These are phyloP conservation scores for Hippoglossus hippoglossus DNA, from an alignment of 2,797 vertebrate genomes.

Conservation along the genomic window DNA sequence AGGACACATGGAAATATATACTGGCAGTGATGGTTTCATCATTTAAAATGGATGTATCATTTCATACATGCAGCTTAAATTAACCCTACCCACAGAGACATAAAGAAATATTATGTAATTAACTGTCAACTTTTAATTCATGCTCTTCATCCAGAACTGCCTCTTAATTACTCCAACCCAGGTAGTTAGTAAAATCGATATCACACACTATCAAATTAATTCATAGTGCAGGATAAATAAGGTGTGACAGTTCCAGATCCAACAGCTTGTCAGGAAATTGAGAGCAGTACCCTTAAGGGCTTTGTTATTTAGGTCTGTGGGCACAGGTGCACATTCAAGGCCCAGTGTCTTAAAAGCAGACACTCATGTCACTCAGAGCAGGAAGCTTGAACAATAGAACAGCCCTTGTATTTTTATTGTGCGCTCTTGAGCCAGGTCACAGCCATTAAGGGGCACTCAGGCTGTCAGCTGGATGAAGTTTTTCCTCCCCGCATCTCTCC, in stretches of 20 bases:
- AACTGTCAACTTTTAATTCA: no score
- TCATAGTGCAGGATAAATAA: constrained; percentile 2
- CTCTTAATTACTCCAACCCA: not conserved
- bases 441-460: constrained; percentile 65
- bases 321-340: constrained; percentile 44
- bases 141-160: not conserved
- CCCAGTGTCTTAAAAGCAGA: constrained; percentile 46
- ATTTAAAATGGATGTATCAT: no score
- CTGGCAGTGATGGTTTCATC: no score
- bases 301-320: constrained; percentile 39
- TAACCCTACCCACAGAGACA: no score
- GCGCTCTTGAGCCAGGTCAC: constrained; percentile 51
- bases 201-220: constrained; percentile 4
- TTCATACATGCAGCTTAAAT: no score
- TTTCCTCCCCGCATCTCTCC: constrained; percentile 54
- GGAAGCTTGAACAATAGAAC: constrained; percentile 52
- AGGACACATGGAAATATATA: no score
- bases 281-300: not conserved
- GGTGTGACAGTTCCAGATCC: constrained; percentile 6
- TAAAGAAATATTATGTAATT: no score
- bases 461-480: constrained; percentile 65
- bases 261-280: constrained; percentile 11
- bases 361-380: constrained; percentile 49
- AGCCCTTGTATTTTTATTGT: constrained; percentile 58
- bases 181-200: not conserved